phyloP scores from a whole-genome alignment of 2,888 invertebrate species.

The Drosophila trichaetosa region DNA sequence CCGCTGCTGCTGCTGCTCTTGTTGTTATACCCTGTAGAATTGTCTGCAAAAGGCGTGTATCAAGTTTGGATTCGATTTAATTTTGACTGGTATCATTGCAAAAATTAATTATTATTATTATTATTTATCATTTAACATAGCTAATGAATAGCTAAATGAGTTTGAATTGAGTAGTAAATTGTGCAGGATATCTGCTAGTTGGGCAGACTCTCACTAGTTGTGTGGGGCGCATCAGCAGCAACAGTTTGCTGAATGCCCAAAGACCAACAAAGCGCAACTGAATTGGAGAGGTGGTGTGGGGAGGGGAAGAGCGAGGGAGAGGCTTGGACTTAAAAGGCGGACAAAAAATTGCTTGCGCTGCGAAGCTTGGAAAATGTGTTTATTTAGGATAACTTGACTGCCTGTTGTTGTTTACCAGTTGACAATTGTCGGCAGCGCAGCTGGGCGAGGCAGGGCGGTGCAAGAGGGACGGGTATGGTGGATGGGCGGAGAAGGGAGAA shows the following conservation, averaged over 20 bases:
- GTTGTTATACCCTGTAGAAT: conserved; percentile 4
- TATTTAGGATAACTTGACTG: conserved; percentile 78
- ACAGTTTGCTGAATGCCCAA: conserved; percentile 71
- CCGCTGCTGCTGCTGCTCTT: conserved; percentile 17
- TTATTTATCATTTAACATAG: too few species aligned
- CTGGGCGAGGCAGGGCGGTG: neutral
- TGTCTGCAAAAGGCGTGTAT: neutral
- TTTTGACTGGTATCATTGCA: neutral
- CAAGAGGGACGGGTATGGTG: neutral
- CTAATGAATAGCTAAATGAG: too few species aligned
- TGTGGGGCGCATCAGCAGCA: conserved; percentile 45
- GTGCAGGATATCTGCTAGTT: neutral
- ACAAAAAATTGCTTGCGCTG: conserved; percentile 55
- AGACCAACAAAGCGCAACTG: conserved; percentile 55
- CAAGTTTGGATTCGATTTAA: neutral
- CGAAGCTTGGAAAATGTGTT: conserved; percentile 74
- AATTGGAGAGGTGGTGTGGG: neutral
- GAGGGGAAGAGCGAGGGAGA: neutral
- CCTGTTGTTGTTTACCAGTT: conserved; percentile 51
- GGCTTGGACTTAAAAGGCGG: neutral
- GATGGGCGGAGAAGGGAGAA: neutral
- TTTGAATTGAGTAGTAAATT: neutral
- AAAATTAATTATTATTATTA: neutral
- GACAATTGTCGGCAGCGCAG: conserved; percentile 62
- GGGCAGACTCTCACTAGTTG: neutral